These are phyloP conservation scores for Cottoperca gobio DNA, from an alignment of 2,797 vertebrate species.

Conservation along the genomic window DNA sequence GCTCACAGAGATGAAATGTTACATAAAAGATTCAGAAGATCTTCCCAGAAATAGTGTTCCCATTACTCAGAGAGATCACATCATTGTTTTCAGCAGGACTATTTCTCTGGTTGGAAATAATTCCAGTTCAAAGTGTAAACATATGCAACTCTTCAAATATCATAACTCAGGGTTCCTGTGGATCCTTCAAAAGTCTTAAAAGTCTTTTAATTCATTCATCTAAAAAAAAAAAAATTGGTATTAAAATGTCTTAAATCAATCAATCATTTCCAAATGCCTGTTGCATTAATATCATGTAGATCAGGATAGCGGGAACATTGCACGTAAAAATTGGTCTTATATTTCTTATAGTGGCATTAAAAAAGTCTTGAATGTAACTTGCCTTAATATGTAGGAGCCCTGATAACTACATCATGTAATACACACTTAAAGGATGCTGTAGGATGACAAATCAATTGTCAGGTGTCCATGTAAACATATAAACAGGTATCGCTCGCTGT, in stretches of 20 bases:
- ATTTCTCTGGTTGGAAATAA: not conserved
- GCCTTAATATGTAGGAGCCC: too few species aligned
- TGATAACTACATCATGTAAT: not conserved
- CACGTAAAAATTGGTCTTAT: too few species aligned
- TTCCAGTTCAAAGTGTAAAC: not conserved
- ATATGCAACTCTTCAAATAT: not conserved
- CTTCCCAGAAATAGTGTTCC: conserved; percentile 11
- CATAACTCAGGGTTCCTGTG: too few species aligned
- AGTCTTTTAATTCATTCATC: too few species aligned
- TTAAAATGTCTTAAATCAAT: too few species aligned
- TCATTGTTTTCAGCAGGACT: not conserved
- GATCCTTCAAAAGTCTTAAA: too few species aligned
- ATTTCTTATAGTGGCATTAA: too few species aligned
- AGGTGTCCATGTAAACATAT: not conserved
- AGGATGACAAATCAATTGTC: not conserved
- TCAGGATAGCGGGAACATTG: too few species aligned
- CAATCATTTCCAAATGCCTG: too few species aligned
- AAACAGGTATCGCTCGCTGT: accelerated
- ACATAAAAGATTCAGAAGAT: conserved; percentile 27
- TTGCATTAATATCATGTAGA: too few species aligned
- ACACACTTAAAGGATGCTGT: not conserved
- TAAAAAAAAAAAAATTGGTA: too few species aligned
- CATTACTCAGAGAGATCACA: not conserved
- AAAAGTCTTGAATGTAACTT: too few species aligned
- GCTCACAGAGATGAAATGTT: not conserved